Percentiles rank a stretch among this genome's conserved stretches.
phyloP scores from a whole-genome alignment of 2,797 vertebrate species.

The Enteromius afrohamiltoni region DNA sequence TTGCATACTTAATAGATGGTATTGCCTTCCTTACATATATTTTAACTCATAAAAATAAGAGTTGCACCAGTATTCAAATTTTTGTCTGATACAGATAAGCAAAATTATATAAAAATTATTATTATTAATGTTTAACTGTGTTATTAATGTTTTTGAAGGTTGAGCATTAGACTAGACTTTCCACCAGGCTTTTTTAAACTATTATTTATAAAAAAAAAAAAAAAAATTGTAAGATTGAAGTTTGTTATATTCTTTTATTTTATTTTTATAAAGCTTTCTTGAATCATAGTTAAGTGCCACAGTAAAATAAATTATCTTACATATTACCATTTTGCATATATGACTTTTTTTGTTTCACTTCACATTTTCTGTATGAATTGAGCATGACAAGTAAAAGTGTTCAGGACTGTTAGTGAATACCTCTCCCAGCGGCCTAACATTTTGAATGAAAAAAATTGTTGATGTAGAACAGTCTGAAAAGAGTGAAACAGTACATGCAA shows the following conservation, averaged over 20 bases:
- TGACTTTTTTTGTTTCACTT: not conserved
- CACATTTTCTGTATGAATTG: not conserved
- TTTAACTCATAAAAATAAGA: constrained; percentile 1
- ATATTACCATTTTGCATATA: not conserved
- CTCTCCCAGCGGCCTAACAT: not conserved
- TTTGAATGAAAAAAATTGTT: not conserved
- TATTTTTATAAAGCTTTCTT: not conserved
- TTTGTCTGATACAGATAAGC: not conserved
- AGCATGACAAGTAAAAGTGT: not conserved
- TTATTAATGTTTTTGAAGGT: not conserved
- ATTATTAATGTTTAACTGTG: not conserved
- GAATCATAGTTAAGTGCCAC: not conserved
- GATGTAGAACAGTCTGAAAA: constrained; percentile 23
- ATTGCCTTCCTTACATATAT: not conserved
- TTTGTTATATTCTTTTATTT: too few relatives aligned
- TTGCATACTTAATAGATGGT: not conserved
- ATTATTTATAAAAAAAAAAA: not conserved
- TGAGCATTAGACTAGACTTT: too few relatives aligned
- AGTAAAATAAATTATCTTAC: not conserved
- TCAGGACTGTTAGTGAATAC: too few relatives aligned
- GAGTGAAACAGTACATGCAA: constrained; percentile 30
- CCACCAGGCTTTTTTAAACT: not conserved
- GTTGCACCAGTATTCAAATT: not conserved
- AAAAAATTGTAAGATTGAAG: too few relatives aligned
- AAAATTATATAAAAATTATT: too few relatives aligned